phyloP scores from a whole-genome alignment of 2,888 invertebrate genomes.

The Corythucha ciliata region DNA sequence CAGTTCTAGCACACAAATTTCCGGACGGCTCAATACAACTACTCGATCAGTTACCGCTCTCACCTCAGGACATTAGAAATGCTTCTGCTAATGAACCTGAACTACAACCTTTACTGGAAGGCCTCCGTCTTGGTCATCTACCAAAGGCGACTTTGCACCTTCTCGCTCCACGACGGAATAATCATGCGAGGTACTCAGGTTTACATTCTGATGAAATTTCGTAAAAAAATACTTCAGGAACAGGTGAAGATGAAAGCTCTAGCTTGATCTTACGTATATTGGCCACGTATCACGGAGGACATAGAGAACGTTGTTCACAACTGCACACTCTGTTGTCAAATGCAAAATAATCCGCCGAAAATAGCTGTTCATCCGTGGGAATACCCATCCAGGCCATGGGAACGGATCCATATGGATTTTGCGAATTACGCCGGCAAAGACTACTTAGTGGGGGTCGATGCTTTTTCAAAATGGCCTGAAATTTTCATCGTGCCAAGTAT shows the following conservation, averaged over 20 bases:
- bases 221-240: neutral
- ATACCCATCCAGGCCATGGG: neutral
- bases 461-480: slow-evolving; percentile 15
- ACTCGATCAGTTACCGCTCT: no score
- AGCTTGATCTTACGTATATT: slow-evolving; percentile 3
- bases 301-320: neutral
- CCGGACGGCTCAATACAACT: no score
- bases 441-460: slow-evolving; percentile 4
- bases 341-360: neutral
- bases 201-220: neutral
- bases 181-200: neutral
- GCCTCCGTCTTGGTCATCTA: no score
- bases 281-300: slow-evolving; percentile 10
- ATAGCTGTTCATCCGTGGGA: neutral
- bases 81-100: no score
- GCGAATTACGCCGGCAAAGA: neutral
- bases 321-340: neutral
- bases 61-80: no score
- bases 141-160: no score
- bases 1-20: slow-evolving; percentile 3
- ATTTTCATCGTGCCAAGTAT: no score
- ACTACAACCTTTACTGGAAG: no score
- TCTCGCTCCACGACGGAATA: no score
- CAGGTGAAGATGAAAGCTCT: slow-evolving; percentile 7
- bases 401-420: slow-evolving; percentile 18